phyloP scores from a whole-genome alignment of 1,140 invertebrate genomes.

The Eueides isabella region DNA sequence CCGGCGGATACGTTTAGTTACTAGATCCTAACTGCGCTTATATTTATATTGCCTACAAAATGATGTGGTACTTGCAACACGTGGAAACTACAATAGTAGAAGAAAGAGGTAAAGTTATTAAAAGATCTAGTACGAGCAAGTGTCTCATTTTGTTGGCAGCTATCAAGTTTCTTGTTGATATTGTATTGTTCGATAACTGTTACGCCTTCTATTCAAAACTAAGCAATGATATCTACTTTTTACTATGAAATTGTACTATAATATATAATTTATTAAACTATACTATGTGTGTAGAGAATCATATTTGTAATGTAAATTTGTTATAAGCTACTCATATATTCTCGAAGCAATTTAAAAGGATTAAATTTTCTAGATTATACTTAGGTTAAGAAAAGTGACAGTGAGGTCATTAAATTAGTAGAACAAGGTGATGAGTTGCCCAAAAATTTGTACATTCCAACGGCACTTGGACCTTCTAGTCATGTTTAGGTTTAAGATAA shows the following conservation, averaged over 20 bases:
- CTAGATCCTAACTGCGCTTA: constrained; percentile 67
- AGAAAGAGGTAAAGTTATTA: not conserved
- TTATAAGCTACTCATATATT: constrained; percentile 31
- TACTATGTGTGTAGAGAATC: constrained; percentile 20
- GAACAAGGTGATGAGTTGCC: constrained; percentile 46
- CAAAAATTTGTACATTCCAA: constrained; percentile 52
- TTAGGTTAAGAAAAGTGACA: constrained; percentile 12
- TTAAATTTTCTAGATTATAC: constrained; percentile 17
- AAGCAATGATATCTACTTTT: constrained; percentile 13
- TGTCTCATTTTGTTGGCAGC: constrained; percentile 32
- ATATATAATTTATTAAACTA: not conserved
- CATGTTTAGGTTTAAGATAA: constrained; percentile 21
- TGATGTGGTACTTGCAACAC: not conserved
- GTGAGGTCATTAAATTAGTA: constrained; percentile 19
- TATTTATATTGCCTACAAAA: constrained; percentile 28
- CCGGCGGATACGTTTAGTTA: constrained; percentile 63
- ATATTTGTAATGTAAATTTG: constrained; percentile 18
- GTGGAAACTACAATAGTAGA: not conserved
- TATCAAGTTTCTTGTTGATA: constrained; percentile 40
- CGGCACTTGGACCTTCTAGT: constrained; percentile 47
- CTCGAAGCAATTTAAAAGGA: constrained; percentile 39
- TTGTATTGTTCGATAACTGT: constrained; percentile 48
- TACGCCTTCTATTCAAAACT: constrained; percentile 27
- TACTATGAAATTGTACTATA: not conserved
- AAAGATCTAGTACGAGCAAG: not conserved